A percentile compares a stretch with the other conserved stretches of the same genome.
phyloP scores from a whole-genome alignment of 2,888 invertebrate genomes.

The Phortica magna region DNA sequence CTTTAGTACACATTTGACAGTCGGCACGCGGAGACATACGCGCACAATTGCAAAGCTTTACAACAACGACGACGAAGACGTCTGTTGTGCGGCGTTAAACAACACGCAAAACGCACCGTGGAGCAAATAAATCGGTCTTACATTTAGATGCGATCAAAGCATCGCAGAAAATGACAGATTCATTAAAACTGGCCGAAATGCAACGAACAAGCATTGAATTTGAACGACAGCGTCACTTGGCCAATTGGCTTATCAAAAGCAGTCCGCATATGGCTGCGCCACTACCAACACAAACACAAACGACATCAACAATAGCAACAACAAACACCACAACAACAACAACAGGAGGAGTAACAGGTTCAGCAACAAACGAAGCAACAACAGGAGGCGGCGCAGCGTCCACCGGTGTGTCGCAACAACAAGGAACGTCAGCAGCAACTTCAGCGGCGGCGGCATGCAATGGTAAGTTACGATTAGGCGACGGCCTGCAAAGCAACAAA shows the following conservation, averaged over 20 bases:
- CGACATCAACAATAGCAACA: slow-evolving; percentile 38
- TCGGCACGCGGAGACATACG: slow-evolving; percentile 62
- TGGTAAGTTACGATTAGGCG: slow-evolving; percentile 59
- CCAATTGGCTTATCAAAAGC: slow-evolving; percentile 78
- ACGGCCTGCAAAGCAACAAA: neutral
- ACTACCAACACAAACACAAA: slow-evolving; percentile 56
- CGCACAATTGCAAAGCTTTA: slow-evolving; percentile 20
- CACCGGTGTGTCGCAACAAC: slow-evolving; percentile 14
- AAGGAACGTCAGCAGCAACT: slow-evolving; percentile 45
- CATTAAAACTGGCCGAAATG: slow-evolving; percentile 76
- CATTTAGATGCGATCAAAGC: neutral
- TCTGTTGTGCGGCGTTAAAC: neutral
- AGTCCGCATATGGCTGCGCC: slow-evolving; percentile 78
- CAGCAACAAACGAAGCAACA: slow-evolving; percentile 49
- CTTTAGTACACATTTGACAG: slow-evolving; percentile 52
- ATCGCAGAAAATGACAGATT: slow-evolving; percentile 69
- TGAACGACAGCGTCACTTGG: slow-evolving; percentile 78
- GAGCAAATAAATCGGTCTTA: neutral
- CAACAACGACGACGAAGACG: slow-evolving; percentile 27
- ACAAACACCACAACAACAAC: slow-evolving; percentile 41
- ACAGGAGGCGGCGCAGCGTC: slow-evolving; percentile 45
- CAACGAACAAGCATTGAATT: slow-evolving; percentile 78
- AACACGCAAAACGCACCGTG: neutral
- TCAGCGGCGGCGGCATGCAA: slow-evolving; percentile 59
- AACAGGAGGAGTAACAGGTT: slow-evolving; percentile 35